Evolutionary conservation across 1,140 invertebrate species (phyloP), one percentile per base, ranked within the genome.

Genomic region (Apis florea): DNA sequence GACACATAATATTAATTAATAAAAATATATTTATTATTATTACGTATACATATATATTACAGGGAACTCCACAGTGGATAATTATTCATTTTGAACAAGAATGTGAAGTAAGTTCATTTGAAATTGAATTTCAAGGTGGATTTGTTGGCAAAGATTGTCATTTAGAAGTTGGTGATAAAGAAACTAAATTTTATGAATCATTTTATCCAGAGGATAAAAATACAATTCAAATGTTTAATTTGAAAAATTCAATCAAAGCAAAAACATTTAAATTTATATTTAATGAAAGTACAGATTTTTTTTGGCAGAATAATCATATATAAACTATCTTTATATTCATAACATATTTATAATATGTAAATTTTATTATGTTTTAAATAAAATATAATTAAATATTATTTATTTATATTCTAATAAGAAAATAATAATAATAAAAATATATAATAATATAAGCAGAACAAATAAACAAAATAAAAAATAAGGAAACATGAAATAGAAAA

Each of bases 121-220:
- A 94, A 73, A 93, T 96, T 64, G 94, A 95, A 90, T 96, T 96
- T 87, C 96, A 96, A 94, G 96, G 96, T 64, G 96, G 96, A 75
- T 96, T 96, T 94, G 95, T 91, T 81, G 95, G 95, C 0, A 94
- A 94, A 89, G 91, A 95, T 82, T 95, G 95, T 89, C 88, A 90
- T 74, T 8, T 95, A 53, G 93, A 95, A 90, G 84, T 82, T 72
- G 89, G 89, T 21, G n/a, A 81, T 11, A 84, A 89, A 63, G 67
- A 76, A 11, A 88, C 88, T n/a, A 87, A 90, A 77, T 85, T 90
- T 54, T n/a, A 90, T 9, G 85, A 94, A 82, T 78, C 87, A 53
- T 95, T 96, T 90, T 95, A 94, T 90, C 95, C 95, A 17, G 92
- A 95, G 86, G 95, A 96, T 91, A 93, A 90, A 24, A 96, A 96